Evolutionary conservation across 2,797 vertebrate genomes (phyloP).

Genomic region (Loriculus beryllinus): DNA sequence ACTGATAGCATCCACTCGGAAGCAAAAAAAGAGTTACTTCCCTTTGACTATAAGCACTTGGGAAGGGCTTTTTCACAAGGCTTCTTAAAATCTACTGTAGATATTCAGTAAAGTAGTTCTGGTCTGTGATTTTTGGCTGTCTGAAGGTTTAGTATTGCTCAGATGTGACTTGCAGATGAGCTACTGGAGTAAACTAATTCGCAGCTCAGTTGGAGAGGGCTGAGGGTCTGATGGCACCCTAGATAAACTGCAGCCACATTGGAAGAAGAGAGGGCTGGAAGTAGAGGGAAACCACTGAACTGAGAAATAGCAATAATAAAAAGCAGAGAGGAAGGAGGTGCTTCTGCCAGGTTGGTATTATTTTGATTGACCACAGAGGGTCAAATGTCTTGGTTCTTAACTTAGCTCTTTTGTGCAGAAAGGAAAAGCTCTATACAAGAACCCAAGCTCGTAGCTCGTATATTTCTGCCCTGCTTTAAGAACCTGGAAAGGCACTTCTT

Average conservation of each 20-base stretch:
- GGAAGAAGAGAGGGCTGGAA: background rate
- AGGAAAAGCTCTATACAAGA: background rate
- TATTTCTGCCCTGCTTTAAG: background rate
- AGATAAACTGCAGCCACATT: background rate
- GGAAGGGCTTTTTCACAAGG: background rate
- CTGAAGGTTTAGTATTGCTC: background rate
- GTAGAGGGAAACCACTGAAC: background rate
- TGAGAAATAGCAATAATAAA: background rate
- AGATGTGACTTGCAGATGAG: background rate
- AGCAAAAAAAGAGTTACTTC: background rate
- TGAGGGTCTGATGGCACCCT: background rate
- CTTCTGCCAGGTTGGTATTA: background rate
- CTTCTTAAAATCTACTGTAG: background rate
- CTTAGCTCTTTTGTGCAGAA: background rate
- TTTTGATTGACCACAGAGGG: background rate
- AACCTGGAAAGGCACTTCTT: background rate
- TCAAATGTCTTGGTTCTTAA: background rate
- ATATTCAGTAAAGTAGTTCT: background rate
- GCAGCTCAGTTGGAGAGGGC: background rate
- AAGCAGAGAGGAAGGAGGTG: background rate
- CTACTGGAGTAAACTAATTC: background rate
- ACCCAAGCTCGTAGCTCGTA: rapidly evolving
- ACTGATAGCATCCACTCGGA: background rate
- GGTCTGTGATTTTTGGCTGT: rapidly evolving
- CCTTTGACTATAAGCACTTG: background rate